Evolutionary conservation across 2,888 invertebrate species (phyloP), one percentile per base, ranked within the genome.

Genomic region (Anarsia innoxiella): DNA sequence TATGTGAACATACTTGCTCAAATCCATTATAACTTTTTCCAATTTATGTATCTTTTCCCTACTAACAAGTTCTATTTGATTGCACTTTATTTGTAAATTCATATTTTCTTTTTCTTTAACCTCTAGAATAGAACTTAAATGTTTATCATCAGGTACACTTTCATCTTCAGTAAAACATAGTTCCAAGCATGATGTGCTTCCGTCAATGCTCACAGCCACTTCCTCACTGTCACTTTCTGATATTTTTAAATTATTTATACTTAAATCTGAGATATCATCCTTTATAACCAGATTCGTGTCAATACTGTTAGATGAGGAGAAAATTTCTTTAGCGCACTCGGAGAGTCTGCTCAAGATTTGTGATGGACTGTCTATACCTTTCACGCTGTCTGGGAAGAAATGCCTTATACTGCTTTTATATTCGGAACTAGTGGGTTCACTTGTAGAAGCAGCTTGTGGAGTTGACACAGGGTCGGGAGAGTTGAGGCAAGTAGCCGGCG

Each of bases 401-500:
- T 84, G 77, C 40, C 83, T 62, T 25, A 79, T 59, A 37, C 72
- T 59, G 39, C 61, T 77, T 50, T 65, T 82, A 45, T 57, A 73
- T 43, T 83, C 79, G 0, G 84, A 84, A 46, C 78, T 84, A 1
- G 77, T 72, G 0, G 85, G 83, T 54, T 85, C 85, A 54, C 83
- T 79, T 16, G 60, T 66, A 1, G 82, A 76, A 12, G 76, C 67
- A 1, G 53, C 49, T 23, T 78, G 76, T 2, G 64, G 51, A 6
- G 56, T 51, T 2, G 59, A 53, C 49, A 76, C 70, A 2, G 82
- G 68, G 39, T 78, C 85, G 14, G 89, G 89, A 3, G 90, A 89
- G 56, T 86, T 89, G 1, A 89, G 75, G 48, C 89, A 89, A 10
- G 89, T 89, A 0, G 89, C 79, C 2, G 89, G 89, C 14, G 89